phyloP scores from a whole-genome alignment of 2,113 vertebrate species.

The Silurus glanis region DNA sequence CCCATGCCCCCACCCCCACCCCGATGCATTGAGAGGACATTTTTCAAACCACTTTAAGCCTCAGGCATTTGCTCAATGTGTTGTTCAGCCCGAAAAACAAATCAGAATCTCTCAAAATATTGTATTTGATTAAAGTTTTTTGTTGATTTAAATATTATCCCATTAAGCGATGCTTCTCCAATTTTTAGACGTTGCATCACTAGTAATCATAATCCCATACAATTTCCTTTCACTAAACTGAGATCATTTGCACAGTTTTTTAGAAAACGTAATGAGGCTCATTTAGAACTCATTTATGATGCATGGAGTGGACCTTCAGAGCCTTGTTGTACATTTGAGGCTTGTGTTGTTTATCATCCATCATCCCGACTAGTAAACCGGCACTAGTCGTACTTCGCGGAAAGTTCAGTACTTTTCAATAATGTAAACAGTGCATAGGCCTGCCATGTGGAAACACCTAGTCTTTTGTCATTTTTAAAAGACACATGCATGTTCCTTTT shows the following conservation, averaged over 20 bases:
- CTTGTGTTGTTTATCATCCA: neutral
- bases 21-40: too few species aligned
- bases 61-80: too few species aligned
- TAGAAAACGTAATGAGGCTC: conserved; percentile 4
- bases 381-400: too few species aligned
- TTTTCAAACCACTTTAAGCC: too few species aligned
- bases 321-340: neutral
- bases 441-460: too few species aligned
- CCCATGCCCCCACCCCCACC: too few species aligned
- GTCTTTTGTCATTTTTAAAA: too few species aligned
- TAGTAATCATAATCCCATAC: conserved; percentile 9
- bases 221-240: neutral
- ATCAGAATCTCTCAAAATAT: too few species aligned
- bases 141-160: neutral
- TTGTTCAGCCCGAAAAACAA: too few species aligned
- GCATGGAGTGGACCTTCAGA: neutral
- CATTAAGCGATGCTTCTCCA: neutral
- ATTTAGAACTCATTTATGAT: conserved; percentile 4
- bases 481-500: too few species aligned
- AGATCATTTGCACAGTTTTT: neutral
- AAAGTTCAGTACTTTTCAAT: neutral
- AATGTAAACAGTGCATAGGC: neutral
- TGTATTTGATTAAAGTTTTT: neutral
- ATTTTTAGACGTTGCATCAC: neutral
- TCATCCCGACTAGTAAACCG: neutral